Conservation (phyloP, 2,797 vertebrate genomes). For the Schizothorax lantsangensis region DNA sequence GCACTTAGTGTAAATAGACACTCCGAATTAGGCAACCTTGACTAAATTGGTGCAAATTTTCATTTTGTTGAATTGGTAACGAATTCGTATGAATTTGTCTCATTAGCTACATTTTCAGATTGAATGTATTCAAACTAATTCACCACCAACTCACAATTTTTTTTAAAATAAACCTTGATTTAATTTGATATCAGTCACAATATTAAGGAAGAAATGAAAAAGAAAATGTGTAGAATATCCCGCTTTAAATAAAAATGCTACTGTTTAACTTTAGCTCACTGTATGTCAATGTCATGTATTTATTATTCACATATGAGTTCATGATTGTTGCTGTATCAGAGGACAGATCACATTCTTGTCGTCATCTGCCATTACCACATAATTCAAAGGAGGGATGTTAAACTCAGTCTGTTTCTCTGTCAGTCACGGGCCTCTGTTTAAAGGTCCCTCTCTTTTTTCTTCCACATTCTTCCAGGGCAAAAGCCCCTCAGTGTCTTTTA, state of each 20-base stretch:
- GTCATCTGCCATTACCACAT: neutral
- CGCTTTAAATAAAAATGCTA: neutral
- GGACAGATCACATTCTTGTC: constrained; percentile 19
- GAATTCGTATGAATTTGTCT: neutral
- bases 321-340: constrained; percentile 14
- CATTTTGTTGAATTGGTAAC: neutral
- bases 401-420: constrained; percentile 22
- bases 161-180: neutral
- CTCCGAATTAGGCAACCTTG: too few relatives aligned
- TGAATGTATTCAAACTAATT: neutral
- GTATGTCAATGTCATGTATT: neutral
- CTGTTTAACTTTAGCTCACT: neutral
- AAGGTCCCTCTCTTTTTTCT: constrained; percentile 20
- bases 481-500: constrained; percentile 43
- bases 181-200: neutral
- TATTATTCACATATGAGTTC: neutral
- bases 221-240: neutral
- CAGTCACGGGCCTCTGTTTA: constrained; percentile 33
- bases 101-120: neutral
- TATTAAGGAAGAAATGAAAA: neutral
- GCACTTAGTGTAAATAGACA: too few relatives aligned
- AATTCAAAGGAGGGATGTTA: constrained; percentile 24
- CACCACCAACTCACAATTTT: neutral
- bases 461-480: constrained; percentile 39
- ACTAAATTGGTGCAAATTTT: neutral